These are phyloP conservation scores for Kuschelorhynchus macadamiae DNA, from an alignment of 2,888 invertebrate genomes.

Conservation along the genomic window DNA sequence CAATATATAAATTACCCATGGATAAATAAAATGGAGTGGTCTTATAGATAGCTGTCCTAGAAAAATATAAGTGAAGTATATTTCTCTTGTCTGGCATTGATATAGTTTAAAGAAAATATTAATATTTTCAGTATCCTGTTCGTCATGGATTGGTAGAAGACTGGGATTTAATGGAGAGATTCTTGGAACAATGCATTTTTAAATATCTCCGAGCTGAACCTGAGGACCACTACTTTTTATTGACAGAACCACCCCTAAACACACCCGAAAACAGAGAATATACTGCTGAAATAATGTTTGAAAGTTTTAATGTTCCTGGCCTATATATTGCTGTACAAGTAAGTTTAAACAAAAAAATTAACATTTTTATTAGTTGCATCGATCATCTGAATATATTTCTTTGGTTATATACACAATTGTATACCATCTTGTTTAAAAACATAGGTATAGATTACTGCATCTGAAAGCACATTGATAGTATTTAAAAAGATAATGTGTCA, in stretches of 20 bases:
- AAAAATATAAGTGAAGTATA: no score
- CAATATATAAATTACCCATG: no score
- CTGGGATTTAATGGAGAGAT: slow-evolving; percentile 99
- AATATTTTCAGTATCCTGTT: slow-evolving; percentile 91
- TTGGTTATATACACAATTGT: no score
- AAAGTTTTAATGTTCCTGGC: slow-evolving; percentile 99
- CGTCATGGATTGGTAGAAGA: slow-evolving; percentile 99
- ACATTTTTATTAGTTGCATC: background rate
- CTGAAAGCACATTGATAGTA: no score
- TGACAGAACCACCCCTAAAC: slow-evolving; percentile 99
- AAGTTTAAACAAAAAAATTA: background rate
- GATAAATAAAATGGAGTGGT: no score
- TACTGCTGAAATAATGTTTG: slow-evolving; percentile 99
- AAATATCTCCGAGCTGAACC: slow-evolving; percentile 98
- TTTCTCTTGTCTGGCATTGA: no score
- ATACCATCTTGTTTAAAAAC: no score
- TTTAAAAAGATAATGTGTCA: no score
- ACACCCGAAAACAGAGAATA: slow-evolving; percentile 99
- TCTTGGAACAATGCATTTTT: slow-evolving; percentile 98
- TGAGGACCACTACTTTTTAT: slow-evolving; percentile 98
- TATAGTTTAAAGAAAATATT: no score
- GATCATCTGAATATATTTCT: no score
- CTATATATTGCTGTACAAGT: slow-evolving; percentile 97
- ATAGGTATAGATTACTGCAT: no score
- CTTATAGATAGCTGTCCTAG: no score